A percentile compares a stretch with the other conserved stretches of the same genome.
These are phyloP conservation scores for Norana najaformis DNA, from an alignment of 2,888 invertebrate genomes.

Conservation along the genomic window DNA sequence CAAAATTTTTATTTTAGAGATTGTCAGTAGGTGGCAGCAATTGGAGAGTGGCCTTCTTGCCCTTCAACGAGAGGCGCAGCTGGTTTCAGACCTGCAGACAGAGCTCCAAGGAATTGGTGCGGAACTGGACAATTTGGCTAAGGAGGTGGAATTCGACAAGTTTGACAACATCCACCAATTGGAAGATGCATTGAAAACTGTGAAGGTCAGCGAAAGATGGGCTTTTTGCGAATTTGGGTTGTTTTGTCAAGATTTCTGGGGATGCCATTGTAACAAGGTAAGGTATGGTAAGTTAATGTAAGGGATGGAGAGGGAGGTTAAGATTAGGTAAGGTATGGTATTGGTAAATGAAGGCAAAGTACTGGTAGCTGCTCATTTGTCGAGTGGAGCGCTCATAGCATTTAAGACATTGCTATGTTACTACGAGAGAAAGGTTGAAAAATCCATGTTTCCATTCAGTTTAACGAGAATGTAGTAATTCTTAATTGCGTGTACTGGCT, in stretches of 20 bases:
- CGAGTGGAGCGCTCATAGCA: too few relatives aligned
- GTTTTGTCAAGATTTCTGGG: not conserved
- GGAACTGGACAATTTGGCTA: not conserved
- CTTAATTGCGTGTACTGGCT: too few relatives aligned
- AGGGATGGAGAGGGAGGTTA: too few relatives aligned
- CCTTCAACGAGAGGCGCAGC: not conserved
- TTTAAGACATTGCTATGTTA: not conserved
- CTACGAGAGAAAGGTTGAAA: too few relatives aligned
- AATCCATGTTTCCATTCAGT: too few relatives aligned
- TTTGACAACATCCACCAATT: not conserved
- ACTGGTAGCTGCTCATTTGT: too few relatives aligned
- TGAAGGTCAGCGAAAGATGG: not conserved
- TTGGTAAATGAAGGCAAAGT: too few relatives aligned
- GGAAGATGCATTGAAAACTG: not conserved
- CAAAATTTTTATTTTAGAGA: not conserved
- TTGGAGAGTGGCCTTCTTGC: not conserved
- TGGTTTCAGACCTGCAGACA: not conserved
- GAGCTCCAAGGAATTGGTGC: not conserved
- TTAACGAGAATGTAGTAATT: too few relatives aligned
- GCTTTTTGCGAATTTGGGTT: not conserved
- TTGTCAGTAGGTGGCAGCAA: constrained; percentile 23
- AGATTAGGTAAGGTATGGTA: too few relatives aligned
- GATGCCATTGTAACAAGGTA: not conserved
- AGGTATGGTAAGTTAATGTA: not conserved
- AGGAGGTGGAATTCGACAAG: not conserved